Evolutionary conservation across 2,797 vertebrate genomes (phyloP).

Genomic region (Acrossocheilus fasciatus): DNA sequence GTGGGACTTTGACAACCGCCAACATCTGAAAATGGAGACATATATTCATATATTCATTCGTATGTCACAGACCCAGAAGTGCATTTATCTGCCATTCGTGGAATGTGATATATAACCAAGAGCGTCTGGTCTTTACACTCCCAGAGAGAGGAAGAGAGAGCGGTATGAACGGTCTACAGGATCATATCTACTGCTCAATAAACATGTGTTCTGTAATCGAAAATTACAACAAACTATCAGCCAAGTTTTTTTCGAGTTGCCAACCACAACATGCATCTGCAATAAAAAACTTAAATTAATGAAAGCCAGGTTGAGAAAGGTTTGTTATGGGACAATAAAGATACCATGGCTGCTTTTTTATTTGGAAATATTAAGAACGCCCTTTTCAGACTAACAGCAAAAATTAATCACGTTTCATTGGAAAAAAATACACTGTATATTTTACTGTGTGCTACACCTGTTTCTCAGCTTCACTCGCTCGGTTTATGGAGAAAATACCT

Average conservation of each 20-base stretch:
- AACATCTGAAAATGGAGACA: neutral
- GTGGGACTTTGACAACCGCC: neutral
- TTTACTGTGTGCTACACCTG: neutral
- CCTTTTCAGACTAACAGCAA: neutral
- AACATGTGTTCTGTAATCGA: conserved; percentile 1
- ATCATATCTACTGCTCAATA: conserved; percentile 18
- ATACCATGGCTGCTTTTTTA: neutral
- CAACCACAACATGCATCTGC: conserved; percentile 22
- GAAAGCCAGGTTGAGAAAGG: neutral
- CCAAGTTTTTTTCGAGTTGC: neutral
- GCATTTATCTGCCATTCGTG: neutral
- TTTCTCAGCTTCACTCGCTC: neutral
- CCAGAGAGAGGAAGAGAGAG: conserved; percentile 29
- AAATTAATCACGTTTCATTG: neutral
- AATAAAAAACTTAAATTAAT: neutral
- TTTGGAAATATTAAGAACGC: neutral
- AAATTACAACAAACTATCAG: conserved; percentile 12
- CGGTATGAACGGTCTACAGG: neutral
- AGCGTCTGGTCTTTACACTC: conserved; percentile 1
- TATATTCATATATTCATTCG: conserved; percentile 7
- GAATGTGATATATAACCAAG: conserved; percentile 24
- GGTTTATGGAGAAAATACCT: neutral
- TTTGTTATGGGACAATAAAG: neutral
- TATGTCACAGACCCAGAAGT: conserved; percentile 2
- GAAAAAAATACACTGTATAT: neutral